Evolutionary conservation across 2,113 vertebrate genomes (phyloP).

Genomic region (Notechis scutatus): DNA sequence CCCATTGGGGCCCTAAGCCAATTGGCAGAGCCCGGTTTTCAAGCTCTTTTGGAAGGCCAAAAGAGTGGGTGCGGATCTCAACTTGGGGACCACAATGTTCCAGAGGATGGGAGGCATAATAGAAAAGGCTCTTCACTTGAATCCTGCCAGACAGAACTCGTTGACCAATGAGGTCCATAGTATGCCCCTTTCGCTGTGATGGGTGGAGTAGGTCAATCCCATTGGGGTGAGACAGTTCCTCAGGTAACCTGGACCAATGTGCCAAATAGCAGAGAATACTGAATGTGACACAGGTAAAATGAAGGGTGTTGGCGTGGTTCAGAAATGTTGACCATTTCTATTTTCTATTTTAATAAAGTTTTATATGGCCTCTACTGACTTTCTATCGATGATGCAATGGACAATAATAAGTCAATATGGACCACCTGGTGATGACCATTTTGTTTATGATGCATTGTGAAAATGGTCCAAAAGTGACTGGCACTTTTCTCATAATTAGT

Average conservation of each 20-base stretch:
- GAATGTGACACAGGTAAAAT: background rate
- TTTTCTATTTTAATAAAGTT: background rate
- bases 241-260: background rate
- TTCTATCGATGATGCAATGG: background rate
- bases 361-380: background rate
- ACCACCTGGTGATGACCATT: background rate
- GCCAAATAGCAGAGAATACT: background rate
- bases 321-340: background rate
- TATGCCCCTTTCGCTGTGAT: background rate
- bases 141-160: background rate
- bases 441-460: background rate
- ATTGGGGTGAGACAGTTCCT: background rate
- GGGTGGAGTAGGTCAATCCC: background rate
- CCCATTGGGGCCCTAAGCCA: background rate
- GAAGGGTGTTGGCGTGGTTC: background rate
- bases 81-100: background rate
- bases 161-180: background rate
- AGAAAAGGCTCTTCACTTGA: background rate
- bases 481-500: background rate
- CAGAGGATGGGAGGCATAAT: background rate
- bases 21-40: background rate
- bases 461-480: background rate
- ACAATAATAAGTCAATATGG: background rate
- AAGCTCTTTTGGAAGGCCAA: background rate
- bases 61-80: background rate